Conservation (phyloP, 2,888 invertebrate genomes). For the Teleiodes luculella region DNA sequence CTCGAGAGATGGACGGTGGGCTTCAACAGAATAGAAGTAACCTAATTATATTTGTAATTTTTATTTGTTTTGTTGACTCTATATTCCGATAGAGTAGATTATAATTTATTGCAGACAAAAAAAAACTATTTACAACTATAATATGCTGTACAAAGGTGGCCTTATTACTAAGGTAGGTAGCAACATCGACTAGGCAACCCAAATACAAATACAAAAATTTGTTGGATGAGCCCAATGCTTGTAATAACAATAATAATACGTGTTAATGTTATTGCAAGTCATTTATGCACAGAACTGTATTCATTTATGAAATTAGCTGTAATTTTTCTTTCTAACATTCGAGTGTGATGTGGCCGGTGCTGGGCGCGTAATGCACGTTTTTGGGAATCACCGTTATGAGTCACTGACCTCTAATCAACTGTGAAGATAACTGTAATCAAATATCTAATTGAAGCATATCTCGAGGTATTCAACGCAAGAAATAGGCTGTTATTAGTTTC, state of each 20-base stretch:
- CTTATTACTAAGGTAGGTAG: too few relatives aligned
- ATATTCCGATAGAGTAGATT: too few relatives aligned
- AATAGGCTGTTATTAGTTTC: conserved; percentile 30
- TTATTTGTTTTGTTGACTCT: too few relatives aligned
- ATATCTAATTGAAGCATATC: conserved; percentile 58
- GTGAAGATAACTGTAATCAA: conserved; percentile 67
- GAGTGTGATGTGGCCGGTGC: conserved; percentile 10
- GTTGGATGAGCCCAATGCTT: conserved; percentile 1
- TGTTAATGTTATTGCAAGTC: background rate
- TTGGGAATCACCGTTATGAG: conserved; percentile 43
- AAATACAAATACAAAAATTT: conserved; percentile 5
- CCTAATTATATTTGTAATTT: too few relatives aligned
- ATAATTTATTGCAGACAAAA: too few relatives aligned
- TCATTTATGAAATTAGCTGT: background rate
- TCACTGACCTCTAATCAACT: conserved; percentile 60
- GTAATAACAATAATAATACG: background rate
- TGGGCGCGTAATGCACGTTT: conserved; percentile 31
- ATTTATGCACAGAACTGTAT: background rate
- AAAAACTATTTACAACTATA: too few relatives aligned
- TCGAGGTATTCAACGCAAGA: conserved; percentile 40
- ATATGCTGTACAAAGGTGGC: too few relatives aligned
- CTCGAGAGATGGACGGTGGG: too few relatives aligned
- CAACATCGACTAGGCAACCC: too few relatives aligned
- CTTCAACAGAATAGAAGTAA: too few relatives aligned
- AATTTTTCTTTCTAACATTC: conserved; percentile 7